These are phyloP conservation scores for Leucophenga montana DNA, from an alignment of 2,888 invertebrate genomes.

Conservation along the genomic window DNA sequence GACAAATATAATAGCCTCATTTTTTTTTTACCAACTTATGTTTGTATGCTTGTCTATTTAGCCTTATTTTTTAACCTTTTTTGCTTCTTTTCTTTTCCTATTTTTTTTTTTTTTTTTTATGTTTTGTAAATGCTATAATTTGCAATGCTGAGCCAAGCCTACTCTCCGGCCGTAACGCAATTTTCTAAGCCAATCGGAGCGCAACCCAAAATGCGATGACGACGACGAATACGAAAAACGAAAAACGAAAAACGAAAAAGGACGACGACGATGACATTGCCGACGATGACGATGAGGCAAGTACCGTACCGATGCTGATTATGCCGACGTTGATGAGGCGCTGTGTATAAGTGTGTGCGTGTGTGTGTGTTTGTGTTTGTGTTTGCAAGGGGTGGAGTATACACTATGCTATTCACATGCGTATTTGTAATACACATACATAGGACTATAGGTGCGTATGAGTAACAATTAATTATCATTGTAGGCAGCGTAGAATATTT, in stretches of 20 bases:
- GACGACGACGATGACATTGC: slow-evolving; percentile 47
- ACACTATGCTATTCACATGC: slow-evolving; percentile 11
- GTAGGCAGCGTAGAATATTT: slow-evolving; percentile 34
- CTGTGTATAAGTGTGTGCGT: slow-evolving; percentile 11
- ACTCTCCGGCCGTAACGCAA: slow-evolving; percentile 62
- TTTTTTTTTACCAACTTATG: not conserved
- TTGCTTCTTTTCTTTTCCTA: slow-evolving; percentile 2
- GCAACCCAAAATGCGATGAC: slow-evolving; percentile 42
- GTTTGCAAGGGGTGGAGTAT: slow-evolving; percentile 12
- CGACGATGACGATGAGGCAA: slow-evolving; percentile 54
- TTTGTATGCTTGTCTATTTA: slow-evolving; percentile 3
- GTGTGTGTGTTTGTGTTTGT: slow-evolving; percentile 18
- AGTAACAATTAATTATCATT: slow-evolving; percentile 64
- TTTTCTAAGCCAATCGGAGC: slow-evolving; percentile 72
- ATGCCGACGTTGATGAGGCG: slow-evolving; percentile 22
- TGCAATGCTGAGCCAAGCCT: slow-evolving; percentile 63
- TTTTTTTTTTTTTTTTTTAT: slow-evolving; percentile 28
- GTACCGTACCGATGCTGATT: slow-evolving; percentile 20
- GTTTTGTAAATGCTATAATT: slow-evolving; percentile 2
- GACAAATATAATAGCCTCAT: not conserved
- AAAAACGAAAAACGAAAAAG: slow-evolving; percentile 36
- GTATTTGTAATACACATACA: slow-evolving; percentile 15
- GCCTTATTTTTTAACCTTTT: slow-evolving; percentile 18
- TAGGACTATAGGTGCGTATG: slow-evolving; percentile 47
- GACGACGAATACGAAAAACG: slow-evolving; percentile 37